Base-by-base conservation (phyloP, 2,888 invertebrate species). In the Drosophila limbata region DNA sequence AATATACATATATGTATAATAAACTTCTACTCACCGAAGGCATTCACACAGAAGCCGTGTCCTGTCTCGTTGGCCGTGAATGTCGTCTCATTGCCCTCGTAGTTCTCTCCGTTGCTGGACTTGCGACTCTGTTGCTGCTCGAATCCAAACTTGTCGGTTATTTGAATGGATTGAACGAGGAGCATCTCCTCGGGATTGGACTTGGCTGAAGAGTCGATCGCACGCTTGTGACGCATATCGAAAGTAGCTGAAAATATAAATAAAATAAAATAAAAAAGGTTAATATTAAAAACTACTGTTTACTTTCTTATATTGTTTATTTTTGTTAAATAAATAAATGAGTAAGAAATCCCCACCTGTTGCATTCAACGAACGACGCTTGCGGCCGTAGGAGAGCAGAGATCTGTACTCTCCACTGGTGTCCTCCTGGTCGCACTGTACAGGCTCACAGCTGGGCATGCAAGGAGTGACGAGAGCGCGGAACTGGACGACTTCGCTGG, bases 401-500 rank as follows among this genome's bases (percentile, higher is more conserved):
- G 97, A 96, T 81, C 96, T 95, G 65, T 96, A 94, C 90, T 97
- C 96, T 72, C 97, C 97, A 67, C 96, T 96, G 55, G 96, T 95
- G 88, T 97, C 97, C 88, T 95, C 95, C 84, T 96, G 95, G 88
- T 97, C 96, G 92, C 98, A 98, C 91, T 97, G 96, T 10, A 98
- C 97, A 9, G 98, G 98, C 91, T 97, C 97, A 92, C 98, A 98
- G 45, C 95, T 95, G 25, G 98, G 98, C 96, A 98, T 96, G 92
- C 98, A 98, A 0, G 98, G 98, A 3, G 98, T 98, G 40, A 98
- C 98, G 90, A 98, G 93, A n/a, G 98, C 98, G 74, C 98, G 95
- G 95, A 98, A 98, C 92, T 98, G 98, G 1, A 98, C 98, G 48
- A 97, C 96, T 92, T 98, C 98, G 13, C 97, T 97, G 53, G 97